A percentile compares a stretch with the other conserved stretches of the same genome.
Evolutionary conservation across 2,797 vertebrate genomes (phyloP).

Genomic region (Antrozous pallidus): DNA sequence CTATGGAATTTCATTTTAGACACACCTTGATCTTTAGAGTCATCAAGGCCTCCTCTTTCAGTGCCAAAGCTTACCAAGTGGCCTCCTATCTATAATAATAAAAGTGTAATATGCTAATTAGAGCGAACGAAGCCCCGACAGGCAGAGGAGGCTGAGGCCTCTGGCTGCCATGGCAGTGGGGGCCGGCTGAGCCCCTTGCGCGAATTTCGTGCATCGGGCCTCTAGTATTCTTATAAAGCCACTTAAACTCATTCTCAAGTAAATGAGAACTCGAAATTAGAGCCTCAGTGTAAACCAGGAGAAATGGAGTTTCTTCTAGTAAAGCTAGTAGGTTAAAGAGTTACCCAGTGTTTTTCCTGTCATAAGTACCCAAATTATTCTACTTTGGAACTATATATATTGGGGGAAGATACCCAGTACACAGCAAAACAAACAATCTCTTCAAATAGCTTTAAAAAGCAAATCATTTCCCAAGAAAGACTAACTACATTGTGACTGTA

Average conservation of each 20-base stretch:
- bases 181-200: too few species aligned
- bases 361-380: not conserved
- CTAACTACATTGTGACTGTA: not conserved
- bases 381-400: not conserved
- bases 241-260: not conserved
- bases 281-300: not conserved
- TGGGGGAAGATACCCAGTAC: not conserved
- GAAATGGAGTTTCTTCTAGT: not conserved
- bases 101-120: too few species aligned
- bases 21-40: not conserved
- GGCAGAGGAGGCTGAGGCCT: too few species aligned
- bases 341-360: not conserved
- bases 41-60: not conserved
- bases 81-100: too few species aligned
- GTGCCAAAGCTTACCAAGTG: conserved; percentile 66
- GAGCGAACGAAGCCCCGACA: too few species aligned
- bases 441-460: not conserved
- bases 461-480: not conserved
- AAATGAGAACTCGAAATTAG: not conserved
- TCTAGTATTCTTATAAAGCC: not conserved
- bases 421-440: not conserved
- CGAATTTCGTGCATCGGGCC: too few species aligned
- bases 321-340: not conserved
- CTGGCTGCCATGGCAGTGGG: too few species aligned
- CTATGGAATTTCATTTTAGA: conserved; percentile 5